A percentile compares a stretch with the other conserved stretches of the same genome.
These are phyloP conservation scores for Caerostris extrusa DNA, from an alignment of 1,140 invertebrate species.

Conservation along the genomic window DNA sequence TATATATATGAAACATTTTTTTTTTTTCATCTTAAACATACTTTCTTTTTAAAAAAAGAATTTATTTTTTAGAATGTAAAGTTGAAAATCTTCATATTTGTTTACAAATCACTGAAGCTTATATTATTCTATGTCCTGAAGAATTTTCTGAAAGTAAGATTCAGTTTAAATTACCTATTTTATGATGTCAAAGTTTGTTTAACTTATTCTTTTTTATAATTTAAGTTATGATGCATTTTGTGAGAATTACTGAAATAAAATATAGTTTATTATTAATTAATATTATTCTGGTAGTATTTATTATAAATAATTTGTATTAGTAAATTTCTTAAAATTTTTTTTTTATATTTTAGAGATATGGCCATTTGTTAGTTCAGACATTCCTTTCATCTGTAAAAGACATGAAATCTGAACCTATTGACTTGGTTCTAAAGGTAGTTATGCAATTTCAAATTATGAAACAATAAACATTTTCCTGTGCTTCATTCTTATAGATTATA, in stretches of 20 bases:
- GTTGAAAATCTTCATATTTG: slow-evolving; percentile 90
- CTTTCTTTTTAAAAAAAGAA: neutral
- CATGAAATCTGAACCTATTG: slow-evolving; percentile 89
- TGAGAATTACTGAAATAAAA: neutral
- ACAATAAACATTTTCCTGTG: neutral
- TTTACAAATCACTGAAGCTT: slow-evolving; percentile 90
- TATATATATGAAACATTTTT: too few relatives aligned
- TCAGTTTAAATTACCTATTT: neutral
- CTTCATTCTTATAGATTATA: neutral
- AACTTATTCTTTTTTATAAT: neutral
- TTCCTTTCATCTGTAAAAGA: slow-evolving; percentile 89
- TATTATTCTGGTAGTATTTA: neutral
- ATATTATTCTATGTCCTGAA: slow-evolving; percentile 90
- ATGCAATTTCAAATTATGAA: neutral
- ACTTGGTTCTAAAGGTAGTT: slow-evolving; percentile 86
- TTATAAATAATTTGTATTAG: neutral
- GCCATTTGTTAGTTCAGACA: slow-evolving; percentile 86
- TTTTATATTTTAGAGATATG: slow-evolving; percentile 82
- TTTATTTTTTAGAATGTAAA: slow-evolving; percentile 86
- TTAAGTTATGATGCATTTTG: neutral
- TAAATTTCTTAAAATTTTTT: neutral
- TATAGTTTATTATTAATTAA: neutral
- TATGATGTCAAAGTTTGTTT: neutral
- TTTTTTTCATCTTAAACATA: too few relatives aligned
- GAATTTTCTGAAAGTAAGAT: slow-evolving; percentile 83